A percentile compares a stretch with the other conserved stretches of the same genome.
Conservation (phyloP, 2,113 vertebrate genomes). For the Protomyctophum bolini region DNA sequence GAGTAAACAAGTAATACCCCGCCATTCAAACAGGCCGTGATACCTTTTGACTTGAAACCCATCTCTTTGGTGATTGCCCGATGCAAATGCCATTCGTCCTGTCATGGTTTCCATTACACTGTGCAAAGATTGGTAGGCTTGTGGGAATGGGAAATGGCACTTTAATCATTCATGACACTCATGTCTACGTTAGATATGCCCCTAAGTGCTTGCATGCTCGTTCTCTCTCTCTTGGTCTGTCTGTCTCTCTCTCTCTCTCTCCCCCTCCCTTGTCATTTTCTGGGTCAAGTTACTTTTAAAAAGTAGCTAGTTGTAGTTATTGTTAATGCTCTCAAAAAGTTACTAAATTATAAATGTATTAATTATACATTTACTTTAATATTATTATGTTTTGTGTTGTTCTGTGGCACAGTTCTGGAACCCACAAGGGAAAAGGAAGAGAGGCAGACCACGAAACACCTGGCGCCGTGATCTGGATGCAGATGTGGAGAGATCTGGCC, state of each 20-base stretch:
- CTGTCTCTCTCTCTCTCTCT: constrained; percentile 33
- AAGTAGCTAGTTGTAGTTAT: no score
- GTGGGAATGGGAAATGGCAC: constrained; percentile 65
- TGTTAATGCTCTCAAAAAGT: no score
- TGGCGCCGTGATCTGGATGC: no score
- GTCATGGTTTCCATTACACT: constrained; percentile 71
- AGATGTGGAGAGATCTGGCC: no score
- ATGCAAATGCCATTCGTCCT: constrained; percentile 71
- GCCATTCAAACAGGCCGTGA: constrained; percentile 58
- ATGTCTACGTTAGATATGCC: constrained; percentile 67
- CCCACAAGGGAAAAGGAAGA: no score
- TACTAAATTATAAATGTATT: no score
- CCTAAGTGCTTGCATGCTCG: constrained; percentile 51
- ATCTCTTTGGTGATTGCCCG: constrained; percentile 64
- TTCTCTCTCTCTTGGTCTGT: constrained; percentile 13
- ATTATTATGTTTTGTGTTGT: no score
- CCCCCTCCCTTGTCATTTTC: neutral
- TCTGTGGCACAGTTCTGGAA: no score
- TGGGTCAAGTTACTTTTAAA: neutral
- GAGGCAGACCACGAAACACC: no score
- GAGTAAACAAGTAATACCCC: constrained; percentile 73
- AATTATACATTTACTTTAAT: no score
- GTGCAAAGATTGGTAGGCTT: constrained; percentile 71
- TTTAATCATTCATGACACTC: constrained; percentile 77
- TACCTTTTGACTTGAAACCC: constrained; percentile 54